Percentiles rank a stretch among this genome's conserved stretches.
phyloP scores from a whole-genome alignment of 1,140 invertebrate species.

The Antheraea mylitta region DNA sequence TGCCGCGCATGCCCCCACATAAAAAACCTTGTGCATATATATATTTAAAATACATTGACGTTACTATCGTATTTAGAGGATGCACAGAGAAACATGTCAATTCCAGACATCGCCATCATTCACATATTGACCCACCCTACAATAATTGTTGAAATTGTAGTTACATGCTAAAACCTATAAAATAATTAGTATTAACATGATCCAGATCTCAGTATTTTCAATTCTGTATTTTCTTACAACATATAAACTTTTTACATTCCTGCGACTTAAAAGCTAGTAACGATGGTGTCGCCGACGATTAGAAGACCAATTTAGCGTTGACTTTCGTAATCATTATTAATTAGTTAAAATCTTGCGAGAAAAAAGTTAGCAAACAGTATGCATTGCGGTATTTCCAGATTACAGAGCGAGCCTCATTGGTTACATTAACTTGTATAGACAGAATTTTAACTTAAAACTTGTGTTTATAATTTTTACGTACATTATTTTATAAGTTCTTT shows the following conservation, averaged over 20 bases:
- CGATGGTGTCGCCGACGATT: constrained; percentile 24
- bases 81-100: no score
- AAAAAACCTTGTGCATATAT: no score
- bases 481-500: not conserved
- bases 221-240: not conserved
- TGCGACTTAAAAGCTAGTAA: constrained; percentile 19
- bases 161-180: not conserved
- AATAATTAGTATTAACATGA: not conserved
- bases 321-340: constrained; percentile 48
- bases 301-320: constrained; percentile 26
- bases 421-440: constrained; percentile 1
- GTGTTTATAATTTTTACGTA: not conserved
- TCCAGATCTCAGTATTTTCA: not conserved
- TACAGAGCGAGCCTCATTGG: constrained; percentile 8
- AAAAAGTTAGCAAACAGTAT: constrained; percentile 26
- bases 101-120: no score
- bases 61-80: no score
- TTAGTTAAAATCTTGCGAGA: constrained; percentile 44
- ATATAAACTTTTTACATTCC: not conserved
- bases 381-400: constrained; percentile 35
- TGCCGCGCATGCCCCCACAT: no score
- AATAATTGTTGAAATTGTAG: no score
- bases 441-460: not conserved
- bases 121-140: no score
- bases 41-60: no score